Conservation (phyloP, 1,140 invertebrate species). For the Anthonomus grandis region DNA sequence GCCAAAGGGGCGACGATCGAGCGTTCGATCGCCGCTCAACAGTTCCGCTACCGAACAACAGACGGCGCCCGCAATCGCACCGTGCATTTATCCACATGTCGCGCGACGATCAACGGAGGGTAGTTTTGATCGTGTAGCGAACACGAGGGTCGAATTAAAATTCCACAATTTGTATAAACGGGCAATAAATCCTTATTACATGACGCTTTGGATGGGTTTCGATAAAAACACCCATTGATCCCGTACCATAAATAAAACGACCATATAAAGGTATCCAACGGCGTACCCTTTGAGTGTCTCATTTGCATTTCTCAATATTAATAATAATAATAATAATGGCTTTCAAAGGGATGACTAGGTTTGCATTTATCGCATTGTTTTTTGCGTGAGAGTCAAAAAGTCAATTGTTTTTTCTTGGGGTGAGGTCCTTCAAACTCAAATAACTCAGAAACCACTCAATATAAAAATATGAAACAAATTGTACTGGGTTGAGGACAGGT, state of each 20-base stretch:
- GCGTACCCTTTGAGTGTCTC: not conserved
- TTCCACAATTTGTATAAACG: constrained; percentile 11
- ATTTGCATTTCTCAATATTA: not conserved
- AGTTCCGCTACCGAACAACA: no score
- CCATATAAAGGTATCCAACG: constrained; percentile 4
- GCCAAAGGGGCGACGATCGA: no score
- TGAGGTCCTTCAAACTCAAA: not conserved
- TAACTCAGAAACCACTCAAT: not conserved
- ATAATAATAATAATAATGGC: not conserved
- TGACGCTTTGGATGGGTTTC: constrained; percentile 15
- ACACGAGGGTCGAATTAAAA: no score
- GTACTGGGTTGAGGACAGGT: no score
- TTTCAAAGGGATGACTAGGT: not conserved
- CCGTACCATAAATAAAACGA: constrained; percentile 4
- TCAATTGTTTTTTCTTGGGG: not conserved
- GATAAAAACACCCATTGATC: constrained; percentile 9
- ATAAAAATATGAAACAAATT: no score
- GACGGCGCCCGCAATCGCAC: no score
- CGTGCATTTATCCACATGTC: no score
- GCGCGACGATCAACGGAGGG: no score
- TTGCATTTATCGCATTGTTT: constrained; percentile 2
- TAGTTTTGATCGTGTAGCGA: no score
- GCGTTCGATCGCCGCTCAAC: no score
- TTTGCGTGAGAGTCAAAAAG: not conserved
- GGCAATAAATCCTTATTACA: constrained; percentile 7